Base-by-base conservation (phyloP, 2,888 invertebrate species). In the Lepetodrilus schrolli region DNA sequence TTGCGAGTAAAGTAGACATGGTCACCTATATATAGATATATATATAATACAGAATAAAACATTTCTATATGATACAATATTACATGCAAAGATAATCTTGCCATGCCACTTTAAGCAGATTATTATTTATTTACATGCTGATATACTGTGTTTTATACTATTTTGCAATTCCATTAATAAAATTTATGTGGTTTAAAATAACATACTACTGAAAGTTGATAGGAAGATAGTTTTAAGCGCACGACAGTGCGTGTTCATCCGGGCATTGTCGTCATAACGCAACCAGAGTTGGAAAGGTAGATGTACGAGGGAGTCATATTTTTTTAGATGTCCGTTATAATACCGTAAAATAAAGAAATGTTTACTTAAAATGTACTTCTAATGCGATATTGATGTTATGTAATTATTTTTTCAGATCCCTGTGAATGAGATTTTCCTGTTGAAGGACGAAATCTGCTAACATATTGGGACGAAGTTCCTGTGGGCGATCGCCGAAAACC, bases 391-490 rank as follows among this genome's bases (percentile, higher is more conserved):
- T 58, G 26, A 58, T 30, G 3, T 30, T 30, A n/a, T 36, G 20
- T 5, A 48, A 34, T 47, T 50, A 69, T 70, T 43, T 50, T 70
- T 74, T 30, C 72, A 77, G 76, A 74, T 72, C 66, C 74, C 70
- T 68, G 72, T 66, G 51, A 50, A 34, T 37, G 68, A 43, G 66
- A 69, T 69, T 69, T 37, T 70, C 69, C 26, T 23, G 21, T 43
- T 51, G 70, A 70, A 72, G 69, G 74, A 74, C 50, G 66, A 48
- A 74, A 72, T 43, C 74, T 51, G 58, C 74, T 69, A 73, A 72
- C 65, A 49, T 69, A 75, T 73, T 75, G 75, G 75, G 73, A 38
- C 70, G 70, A 65, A 43, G 70, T 30, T 34, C 70, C 72, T 66
- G 43, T 20, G 8, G 51, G 65, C 47, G 21, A 65, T 65, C 47